phyloP scores from a whole-genome alignment of 2,797 vertebrate species.

The Enteromius fasciolatus region DNA sequence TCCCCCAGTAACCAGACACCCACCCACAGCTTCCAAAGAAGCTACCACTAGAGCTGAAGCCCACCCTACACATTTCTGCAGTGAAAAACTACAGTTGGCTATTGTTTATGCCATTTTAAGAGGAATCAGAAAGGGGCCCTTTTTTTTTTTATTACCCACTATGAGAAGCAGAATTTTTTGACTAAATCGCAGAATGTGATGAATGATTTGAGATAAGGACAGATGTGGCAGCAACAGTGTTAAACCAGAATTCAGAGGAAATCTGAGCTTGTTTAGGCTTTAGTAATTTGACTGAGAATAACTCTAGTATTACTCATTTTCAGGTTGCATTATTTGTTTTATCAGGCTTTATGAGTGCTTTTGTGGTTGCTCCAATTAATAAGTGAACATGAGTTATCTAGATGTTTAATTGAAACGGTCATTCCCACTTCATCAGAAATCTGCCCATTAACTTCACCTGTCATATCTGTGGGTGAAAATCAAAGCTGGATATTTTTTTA shows the following conservation, averaged over 20 bases:
- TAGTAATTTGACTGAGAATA: background rate
- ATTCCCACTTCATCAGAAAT: constrained; percentile 29
- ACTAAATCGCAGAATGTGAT: constrained; percentile 27
- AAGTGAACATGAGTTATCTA: background rate
- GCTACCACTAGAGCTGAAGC: constrained; percentile 56
- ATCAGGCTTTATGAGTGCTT: background rate
- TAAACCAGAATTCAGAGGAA: constrained; percentile 28
- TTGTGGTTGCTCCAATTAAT: background rate
- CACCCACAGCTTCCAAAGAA: constrained; percentile 48
- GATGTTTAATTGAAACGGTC: constrained; percentile 23
- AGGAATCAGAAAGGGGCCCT: constrained; percentile 15
- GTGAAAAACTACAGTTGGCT: constrained; percentile 43
- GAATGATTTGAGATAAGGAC: constrained; percentile 27
- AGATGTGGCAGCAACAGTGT: background rate
- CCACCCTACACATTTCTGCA: constrained; percentile 48
- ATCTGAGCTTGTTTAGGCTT: background rate
- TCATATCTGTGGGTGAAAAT: constrained; percentile 52
- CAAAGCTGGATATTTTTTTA: constrained; percentile 56
- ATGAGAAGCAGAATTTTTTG: background rate
- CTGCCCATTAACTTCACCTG: constrained; percentile 45
- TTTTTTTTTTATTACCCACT: constrained; percentile 31
- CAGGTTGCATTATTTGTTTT: background rate
- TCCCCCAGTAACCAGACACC: constrained; percentile 77
- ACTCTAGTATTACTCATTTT: background rate
- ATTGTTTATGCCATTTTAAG: constrained; percentile 37